These are phyloP conservation scores for Amblyopsis hoosieri DNA, from an alignment of 2,797 vertebrate species.

Conservation along the genomic window DNA sequence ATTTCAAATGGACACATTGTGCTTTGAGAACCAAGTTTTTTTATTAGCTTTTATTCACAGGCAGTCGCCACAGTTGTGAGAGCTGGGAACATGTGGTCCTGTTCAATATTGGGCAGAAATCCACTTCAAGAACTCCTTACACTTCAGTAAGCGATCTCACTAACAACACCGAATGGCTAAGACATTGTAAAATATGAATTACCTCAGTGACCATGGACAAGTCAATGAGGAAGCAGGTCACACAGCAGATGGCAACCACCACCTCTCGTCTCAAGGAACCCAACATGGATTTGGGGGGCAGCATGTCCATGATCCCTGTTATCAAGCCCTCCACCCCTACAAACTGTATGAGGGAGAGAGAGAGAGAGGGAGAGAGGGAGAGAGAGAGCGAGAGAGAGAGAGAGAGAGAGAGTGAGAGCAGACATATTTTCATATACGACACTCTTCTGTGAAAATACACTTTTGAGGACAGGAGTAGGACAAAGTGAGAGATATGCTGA, in stretches of 20 bases:
- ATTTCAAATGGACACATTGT: no score
- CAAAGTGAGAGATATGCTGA: conserved; percentile 37
- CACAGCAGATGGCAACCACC: conserved; percentile 82
- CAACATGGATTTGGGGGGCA: conserved; percentile 77
- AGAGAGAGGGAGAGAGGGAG: conserved; percentile 2
- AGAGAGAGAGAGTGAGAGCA: neutral
- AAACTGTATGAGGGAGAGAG: conserved; percentile 69
- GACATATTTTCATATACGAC: neutral
- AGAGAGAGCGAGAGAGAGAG: neutral
- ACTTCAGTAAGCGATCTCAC: neutral
- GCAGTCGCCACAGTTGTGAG: no score
- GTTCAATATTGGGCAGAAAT: no score
- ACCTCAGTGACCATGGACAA: conserved; percentile 87
- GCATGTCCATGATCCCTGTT: conserved; percentile 85
- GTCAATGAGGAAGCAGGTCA: conserved; percentile 84
- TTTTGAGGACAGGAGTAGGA: conserved; percentile 11
- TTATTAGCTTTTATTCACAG: no score
- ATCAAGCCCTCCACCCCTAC: conserved; percentile 86
- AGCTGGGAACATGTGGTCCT: no score
- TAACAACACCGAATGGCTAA: neutral
- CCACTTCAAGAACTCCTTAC: no score
- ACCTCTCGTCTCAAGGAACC: conserved; percentile 80
- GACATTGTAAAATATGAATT: conserved; percentile 50
- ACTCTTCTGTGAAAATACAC: neutral
- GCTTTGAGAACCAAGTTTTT: no score